Evolutionary conservation across 1,140 invertebrate species (phyloP).

Genomic region (Drosophila eugracilis): DNA sequence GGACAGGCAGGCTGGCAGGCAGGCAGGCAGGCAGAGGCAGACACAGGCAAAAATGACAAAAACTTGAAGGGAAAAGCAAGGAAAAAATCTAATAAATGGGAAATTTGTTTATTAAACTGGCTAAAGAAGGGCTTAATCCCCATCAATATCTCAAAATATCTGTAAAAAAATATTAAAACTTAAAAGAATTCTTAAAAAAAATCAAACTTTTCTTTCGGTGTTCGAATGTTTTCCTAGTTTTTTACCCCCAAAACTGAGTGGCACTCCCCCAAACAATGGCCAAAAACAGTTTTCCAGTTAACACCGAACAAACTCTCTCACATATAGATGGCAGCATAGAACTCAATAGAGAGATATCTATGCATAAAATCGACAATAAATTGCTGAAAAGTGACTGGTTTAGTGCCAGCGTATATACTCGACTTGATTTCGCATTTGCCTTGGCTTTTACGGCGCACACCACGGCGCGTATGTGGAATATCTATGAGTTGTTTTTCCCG

Average conservation of each 20-base stretch:
- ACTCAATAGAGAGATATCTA: conserved; percentile 45
- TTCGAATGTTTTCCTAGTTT: conserved; percentile 4
- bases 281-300: conserved; percentile 14
- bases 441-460: neutral
- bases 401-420: conserved; percentile 37
- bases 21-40: conserved; percentile 3
- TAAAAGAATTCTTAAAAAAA: too few relatives aligned
- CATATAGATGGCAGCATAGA: neutral
- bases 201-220: neutral
- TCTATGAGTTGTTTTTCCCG: conserved; percentile 4
- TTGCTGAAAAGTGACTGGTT: conserved; percentile 33
- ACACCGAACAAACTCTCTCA: neutral
- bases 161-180: too few relatives aligned
- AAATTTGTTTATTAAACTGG: too few relatives aligned
- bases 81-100: too few relatives aligned
- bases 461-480: conserved; percentile 57
- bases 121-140: too few relatives aligned
- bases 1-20: conserved; percentile 2
- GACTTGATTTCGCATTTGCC: neutral
- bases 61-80: too few relatives aligned
- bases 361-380: conserved; percentile 59
- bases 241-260: neutral
- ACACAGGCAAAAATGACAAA: neutral
- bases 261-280: conserved; percentile 3
- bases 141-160: too few relatives aligned